A percentile compares a stretch with the other conserved stretches of the same genome.
phyloP scores from a whole-genome alignment of 2,797 vertebrate species.

The Diplodus sargus region DNA sequence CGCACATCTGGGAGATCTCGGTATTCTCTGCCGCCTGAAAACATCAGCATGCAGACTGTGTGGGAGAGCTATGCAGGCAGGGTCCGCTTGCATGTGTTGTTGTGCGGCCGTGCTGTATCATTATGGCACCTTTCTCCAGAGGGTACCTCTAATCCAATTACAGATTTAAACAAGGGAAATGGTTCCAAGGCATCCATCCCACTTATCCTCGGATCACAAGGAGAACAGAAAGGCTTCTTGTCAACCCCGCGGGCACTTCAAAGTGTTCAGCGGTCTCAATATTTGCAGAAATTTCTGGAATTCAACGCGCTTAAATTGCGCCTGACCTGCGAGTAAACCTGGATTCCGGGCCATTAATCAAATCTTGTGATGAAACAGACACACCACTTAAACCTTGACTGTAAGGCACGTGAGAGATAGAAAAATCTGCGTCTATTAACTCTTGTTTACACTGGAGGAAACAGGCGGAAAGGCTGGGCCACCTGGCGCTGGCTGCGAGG shows the following conservation, averaged over 20 bases:
- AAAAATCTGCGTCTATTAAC: slow-evolving; percentile 31
- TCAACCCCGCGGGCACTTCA: slow-evolving; percentile 67
- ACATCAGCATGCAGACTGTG: slow-evolving; percentile 30
- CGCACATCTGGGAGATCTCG: slow-evolving; percentile 48
- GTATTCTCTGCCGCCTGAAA: slow-evolving; percentile 24
- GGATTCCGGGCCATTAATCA: slow-evolving; percentile 66
- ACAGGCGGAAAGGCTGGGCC: slow-evolving; percentile 8
- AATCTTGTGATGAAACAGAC: slow-evolving; percentile 64
- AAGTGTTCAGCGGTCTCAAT: slow-evolving; percentile 71
- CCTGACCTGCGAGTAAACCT: slow-evolving; percentile 61
- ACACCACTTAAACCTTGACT: slow-evolving; percentile 51
- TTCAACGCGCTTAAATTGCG: slow-evolving; percentile 73
- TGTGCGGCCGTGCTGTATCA: slow-evolving; percentile 58
- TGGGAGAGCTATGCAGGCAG: slow-evolving; percentile 31
- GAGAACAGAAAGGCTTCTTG: slow-evolving; percentile 64
- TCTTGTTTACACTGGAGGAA: slow-evolving; percentile 42
- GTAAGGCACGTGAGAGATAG: slow-evolving; percentile 25
- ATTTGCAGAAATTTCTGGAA: slow-evolving; percentile 75
- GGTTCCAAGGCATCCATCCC: slow-evolving; percentile 71
- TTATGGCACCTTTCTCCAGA: slow-evolving; percentile 71
- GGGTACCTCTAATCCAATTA: slow-evolving; percentile 77
- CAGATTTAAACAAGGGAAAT: slow-evolving; percentile 74
- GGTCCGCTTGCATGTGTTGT: slow-evolving; percentile 33
- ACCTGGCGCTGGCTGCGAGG: slow-evolving; percentile 14
- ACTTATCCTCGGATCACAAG: slow-evolving; percentile 68